Evolutionary conservation across 2,888 invertebrate genomes (phyloP).

Genomic region (Megaustenia siamemsis): DNA sequence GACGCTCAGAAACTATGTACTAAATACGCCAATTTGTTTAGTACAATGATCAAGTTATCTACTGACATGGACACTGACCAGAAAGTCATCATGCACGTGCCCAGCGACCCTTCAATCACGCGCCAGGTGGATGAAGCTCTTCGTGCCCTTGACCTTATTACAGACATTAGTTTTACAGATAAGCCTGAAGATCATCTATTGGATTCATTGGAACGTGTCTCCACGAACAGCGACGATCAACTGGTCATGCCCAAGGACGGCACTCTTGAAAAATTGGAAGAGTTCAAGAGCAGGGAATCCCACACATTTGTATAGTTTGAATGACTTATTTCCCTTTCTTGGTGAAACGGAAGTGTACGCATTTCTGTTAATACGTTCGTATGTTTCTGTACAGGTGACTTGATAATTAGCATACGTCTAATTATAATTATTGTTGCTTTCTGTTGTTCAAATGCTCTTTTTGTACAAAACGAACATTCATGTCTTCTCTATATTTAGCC

Average conservation of each 20-base stretch:
- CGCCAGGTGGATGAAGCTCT: slow-evolving; percentile 62
- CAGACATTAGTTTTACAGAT: slow-evolving; percentile 69
- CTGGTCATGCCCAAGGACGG: slow-evolving; percentile 58
- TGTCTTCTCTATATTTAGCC: no score
- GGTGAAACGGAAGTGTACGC: no score
- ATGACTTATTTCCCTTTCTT: no score
- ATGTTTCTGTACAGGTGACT: no score
- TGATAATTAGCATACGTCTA: no score
- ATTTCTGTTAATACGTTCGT: no score
- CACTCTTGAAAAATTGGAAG: slow-evolving; percentile 64
- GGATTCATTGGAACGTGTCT: slow-evolving; percentile 65
- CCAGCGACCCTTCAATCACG: slow-evolving; percentile 62
- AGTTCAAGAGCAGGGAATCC: slow-evolving; percentile 43
- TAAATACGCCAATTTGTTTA: slow-evolving; percentile 67
- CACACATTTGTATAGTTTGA: slow-evolving; percentile 40
- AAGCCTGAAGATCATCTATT: slow-evolving; percentile 65
- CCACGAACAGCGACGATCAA: slow-evolving; percentile 63
- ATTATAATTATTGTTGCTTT: no score
- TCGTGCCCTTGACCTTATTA: slow-evolving; percentile 69
- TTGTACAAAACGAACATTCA: no score
- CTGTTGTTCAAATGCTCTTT: no score
- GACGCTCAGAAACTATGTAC: slow-evolving; percentile 67
- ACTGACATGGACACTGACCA: slow-evolving; percentile 69
- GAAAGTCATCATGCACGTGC: slow-evolving; percentile 69
- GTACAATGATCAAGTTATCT: slow-evolving; percentile 70